These are phyloP conservation scores for Tenthredo amoena DNA, from an alignment of 2,888 invertebrate genomes.

Conservation along the genomic window DNA sequence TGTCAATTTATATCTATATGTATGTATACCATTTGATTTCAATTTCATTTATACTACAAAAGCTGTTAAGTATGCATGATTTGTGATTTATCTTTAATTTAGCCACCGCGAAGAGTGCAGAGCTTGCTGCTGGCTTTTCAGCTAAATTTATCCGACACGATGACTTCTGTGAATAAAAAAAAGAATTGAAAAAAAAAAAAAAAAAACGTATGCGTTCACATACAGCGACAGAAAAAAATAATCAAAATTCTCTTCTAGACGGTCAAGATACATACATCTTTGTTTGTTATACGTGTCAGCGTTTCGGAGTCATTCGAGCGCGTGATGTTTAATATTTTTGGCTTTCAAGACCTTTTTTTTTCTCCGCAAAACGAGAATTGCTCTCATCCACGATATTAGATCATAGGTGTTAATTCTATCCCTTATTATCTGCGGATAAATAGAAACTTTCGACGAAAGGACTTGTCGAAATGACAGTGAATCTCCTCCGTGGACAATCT, in stretches of 20 bases:
- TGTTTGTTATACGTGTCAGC: neutral
- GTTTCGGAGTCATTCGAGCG: neutral
- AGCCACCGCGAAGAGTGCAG: neutral
- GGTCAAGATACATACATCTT: neutral
- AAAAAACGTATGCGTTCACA: neutral
- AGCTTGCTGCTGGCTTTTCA: constrained; percentile 26
- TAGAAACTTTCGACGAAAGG: neutral
- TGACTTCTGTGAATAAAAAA: neutral
- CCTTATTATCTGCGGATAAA: neutral
- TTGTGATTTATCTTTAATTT: neutral
- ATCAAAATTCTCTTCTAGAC: neutral
- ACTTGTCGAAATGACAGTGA: neutral
- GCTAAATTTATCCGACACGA: constrained; percentile 19
- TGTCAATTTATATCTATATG: neutral
- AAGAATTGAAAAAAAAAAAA: neutral
- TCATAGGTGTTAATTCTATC: neutral
- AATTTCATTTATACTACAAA: neutral
- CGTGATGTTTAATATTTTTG: constrained; percentile 11
- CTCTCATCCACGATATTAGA: neutral
- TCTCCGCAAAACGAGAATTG: neutral
- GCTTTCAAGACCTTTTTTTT: neutral
- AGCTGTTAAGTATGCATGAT: constrained; percentile 10
- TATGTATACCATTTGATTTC: neutral
- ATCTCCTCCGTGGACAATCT: neutral
- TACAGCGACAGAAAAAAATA: neutral